These are phyloP conservation scores for Echeneis naucrates DNA, from an alignment of 2,797 vertebrate species.

Conservation along the genomic window DNA sequence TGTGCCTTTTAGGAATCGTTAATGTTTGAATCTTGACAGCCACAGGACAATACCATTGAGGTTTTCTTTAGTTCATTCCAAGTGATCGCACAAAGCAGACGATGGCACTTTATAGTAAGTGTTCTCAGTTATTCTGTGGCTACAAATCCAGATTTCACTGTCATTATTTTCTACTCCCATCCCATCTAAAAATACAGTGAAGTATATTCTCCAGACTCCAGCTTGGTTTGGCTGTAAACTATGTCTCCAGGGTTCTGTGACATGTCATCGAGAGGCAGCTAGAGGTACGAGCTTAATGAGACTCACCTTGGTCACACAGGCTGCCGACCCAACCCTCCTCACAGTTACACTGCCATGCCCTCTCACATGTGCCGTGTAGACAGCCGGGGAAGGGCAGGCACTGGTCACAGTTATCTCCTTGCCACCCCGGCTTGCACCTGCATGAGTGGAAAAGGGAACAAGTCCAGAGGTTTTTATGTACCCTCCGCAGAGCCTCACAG, in stretches of 20 bases:
- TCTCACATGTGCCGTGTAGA: constrained; percentile 88
- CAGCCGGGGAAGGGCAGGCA: constrained; percentile 91
- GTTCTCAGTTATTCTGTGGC: neutral
- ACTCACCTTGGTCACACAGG: constrained; percentile 92
- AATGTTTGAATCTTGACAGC: constrained; percentile 10
- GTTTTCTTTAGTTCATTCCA: neutral
- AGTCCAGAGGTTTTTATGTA: constrained; percentile 50
- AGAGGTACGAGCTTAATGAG: constrained; percentile 31
- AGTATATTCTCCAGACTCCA: neutral
- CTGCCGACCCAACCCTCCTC: constrained; percentile 92
- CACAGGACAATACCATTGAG: neutral
- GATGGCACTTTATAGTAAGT: neutral
- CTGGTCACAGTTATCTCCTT: constrained; percentile 88
- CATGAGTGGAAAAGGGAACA: constrained; percentile 24
- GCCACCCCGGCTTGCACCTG: constrained; percentile 95
- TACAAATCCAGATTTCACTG: constrained; percentile 1
- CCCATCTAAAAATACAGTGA: neutral
- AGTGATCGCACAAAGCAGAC: neutral
- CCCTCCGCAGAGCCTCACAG: constrained; percentile 26
- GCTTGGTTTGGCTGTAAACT: neutral
- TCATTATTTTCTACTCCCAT: neutral
- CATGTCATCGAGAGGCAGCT: constrained; percentile 9
- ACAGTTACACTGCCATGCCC: constrained; percentile 93
- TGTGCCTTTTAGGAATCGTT: constrained; percentile 20
- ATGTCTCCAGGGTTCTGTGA: constrained; percentile 32